These are phyloP conservation scores for Chrysotoxum bicinctum DNA, from an alignment of 2,888 invertebrate species.

Conservation along the genomic window DNA sequence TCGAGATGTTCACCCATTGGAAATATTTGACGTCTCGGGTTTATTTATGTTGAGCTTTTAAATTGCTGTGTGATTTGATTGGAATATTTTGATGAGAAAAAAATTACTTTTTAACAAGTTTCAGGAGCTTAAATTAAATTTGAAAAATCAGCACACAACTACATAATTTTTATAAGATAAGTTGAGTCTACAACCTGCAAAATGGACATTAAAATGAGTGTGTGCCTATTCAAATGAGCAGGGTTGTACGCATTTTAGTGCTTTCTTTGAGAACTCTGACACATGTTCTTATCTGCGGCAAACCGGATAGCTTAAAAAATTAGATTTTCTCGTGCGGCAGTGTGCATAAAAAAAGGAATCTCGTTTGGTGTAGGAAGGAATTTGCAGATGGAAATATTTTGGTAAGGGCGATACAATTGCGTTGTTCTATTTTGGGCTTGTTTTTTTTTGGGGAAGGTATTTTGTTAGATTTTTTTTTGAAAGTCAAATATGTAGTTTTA, in stretches of 20 bases:
- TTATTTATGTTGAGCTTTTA: too few relatives aligned
- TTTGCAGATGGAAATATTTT: conserved; percentile 34
- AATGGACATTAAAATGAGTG: too few relatives aligned
- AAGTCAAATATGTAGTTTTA: not conserved
- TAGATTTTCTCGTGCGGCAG: conserved; percentile 12
- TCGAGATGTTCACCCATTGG: too few relatives aligned
- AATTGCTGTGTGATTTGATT: too few relatives aligned
- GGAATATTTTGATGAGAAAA: too few relatives aligned
- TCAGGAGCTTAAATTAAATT: too few relatives aligned
- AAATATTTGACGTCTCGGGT: too few relatives aligned
- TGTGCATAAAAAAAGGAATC: not conserved
- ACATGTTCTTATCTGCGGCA: conserved; percentile 50
- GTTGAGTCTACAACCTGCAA: too few relatives aligned
- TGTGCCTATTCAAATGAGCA: not conserved
- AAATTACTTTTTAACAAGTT: too few relatives aligned
- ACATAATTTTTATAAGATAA: too few relatives aligned
- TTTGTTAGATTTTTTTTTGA: not conserved
- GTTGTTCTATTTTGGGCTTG: not conserved
- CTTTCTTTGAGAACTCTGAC: conserved; percentile 44
- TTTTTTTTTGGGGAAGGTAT: not conserved
- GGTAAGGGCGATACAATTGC: conserved; percentile 21
- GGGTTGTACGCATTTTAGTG: not conserved
- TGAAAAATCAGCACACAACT: too few relatives aligned
- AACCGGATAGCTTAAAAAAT: conserved; percentile 50
- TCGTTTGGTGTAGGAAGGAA: conserved; percentile 28